Conservation (phyloP, 2,797 vertebrate species). For the Philypnodon macrostomus region DNA sequence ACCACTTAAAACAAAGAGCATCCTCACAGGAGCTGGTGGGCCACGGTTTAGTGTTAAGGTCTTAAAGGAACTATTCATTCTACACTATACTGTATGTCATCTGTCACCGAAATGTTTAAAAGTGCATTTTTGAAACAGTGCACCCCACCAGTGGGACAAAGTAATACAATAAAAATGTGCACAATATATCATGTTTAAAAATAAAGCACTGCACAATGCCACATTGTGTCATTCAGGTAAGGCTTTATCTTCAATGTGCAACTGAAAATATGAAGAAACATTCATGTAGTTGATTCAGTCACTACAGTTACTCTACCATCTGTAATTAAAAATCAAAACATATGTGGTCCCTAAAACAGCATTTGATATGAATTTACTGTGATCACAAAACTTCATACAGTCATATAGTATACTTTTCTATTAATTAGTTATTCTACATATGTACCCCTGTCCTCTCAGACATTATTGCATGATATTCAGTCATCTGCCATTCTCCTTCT, state of each 20-base stretch:
- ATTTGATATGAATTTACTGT: conserved; percentile 23
- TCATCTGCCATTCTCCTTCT: neutral
- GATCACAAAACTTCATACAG: conserved; percentile 25
- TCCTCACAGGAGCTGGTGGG: conserved; percentile 9
- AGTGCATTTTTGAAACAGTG: conserved; percentile 16
- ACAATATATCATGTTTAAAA: neutral
- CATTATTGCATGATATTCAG: neutral
- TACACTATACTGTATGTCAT: conserved; percentile 13
- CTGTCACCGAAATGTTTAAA: conserved; percentile 8
- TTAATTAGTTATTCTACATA: conserved; percentile 4
- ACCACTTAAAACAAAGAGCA: conserved; percentile 7
- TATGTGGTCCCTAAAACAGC: conserved; percentile 48
- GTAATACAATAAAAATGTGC: neutral
- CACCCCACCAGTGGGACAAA: neutral
- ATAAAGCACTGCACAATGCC: conserved; percentile 49
- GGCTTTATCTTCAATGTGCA: conserved; percentile 64
- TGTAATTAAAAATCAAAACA: conserved; percentile 33
- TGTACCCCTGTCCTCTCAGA: conserved; percentile 7
- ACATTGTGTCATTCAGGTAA: conserved; percentile 58
- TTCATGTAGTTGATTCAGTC: conserved; percentile 54
- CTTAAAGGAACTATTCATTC: neutral
- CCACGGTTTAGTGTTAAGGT: conserved; percentile 5
- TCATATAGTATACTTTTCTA: conserved; percentile 25
- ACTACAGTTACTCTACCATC: conserved; percentile 25
- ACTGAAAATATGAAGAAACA: conserved; percentile 61